A percentile compares a stretch with the other conserved stretches of the same genome.
These are phyloP conservation scores for Tympanoctomys barrerae DNA, from an alignment of 2,797 vertebrate species.

Conservation along the genomic window DNA sequence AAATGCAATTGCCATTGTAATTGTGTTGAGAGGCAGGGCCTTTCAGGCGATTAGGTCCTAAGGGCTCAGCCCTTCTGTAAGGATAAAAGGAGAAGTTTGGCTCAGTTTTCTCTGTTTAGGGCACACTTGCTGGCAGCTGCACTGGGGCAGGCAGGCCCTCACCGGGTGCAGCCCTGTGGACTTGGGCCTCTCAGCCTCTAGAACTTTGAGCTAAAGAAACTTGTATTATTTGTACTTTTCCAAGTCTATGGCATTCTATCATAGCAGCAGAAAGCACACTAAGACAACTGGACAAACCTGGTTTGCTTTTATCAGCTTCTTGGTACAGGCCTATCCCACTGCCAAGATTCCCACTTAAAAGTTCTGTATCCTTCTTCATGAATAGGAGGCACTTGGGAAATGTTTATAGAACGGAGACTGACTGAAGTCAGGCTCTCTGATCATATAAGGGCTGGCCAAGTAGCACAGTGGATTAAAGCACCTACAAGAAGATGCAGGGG, in stretches of 20 bases:
- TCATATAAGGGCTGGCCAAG: too few species aligned
- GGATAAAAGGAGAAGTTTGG: neutral
- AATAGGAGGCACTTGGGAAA: neutral
- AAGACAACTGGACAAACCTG: neutral
- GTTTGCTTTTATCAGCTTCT: neutral
- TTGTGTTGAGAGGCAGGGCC: neutral
- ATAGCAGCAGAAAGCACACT: neutral
- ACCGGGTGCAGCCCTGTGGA: neutral
- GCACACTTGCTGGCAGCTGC: neutral
- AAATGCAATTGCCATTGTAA: neutral
- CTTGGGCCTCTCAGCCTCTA: neutral
- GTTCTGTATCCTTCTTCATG: neutral
- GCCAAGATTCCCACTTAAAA: neutral
- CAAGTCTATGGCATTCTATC: neutral
- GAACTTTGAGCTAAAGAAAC: neutral
- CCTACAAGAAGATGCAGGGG: too few species aligned
- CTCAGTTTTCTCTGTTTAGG: neutral
- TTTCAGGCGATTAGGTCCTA: neutral
- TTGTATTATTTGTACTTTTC: neutral
- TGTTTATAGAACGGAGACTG: neutral
- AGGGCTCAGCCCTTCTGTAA: neutral
- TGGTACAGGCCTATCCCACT: neutral
- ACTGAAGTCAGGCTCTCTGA: neutral
- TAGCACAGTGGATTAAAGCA: too few species aligned
- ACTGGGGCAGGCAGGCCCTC: neutral